Percentiles rank a stretch among this genome's conserved stretches.
Conservation (phyloP, 1,140 invertebrate species). For the Drosophila dunni region DNA sequence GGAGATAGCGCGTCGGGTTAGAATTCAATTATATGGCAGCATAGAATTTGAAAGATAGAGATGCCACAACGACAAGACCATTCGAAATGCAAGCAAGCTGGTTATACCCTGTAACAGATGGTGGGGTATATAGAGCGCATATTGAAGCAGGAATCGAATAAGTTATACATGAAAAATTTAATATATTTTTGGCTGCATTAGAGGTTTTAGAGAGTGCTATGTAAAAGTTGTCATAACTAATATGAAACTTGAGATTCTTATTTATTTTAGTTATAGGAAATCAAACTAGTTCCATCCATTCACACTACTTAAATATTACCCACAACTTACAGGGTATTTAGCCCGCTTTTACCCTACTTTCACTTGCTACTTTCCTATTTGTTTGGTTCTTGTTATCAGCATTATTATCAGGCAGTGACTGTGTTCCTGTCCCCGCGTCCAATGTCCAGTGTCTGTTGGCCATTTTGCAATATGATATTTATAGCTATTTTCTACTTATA, state of each 20-base stretch:
- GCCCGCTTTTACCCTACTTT: not conserved
- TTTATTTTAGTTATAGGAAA: too few species aligned
- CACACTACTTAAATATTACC: not conserved
- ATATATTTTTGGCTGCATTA: too few species aligned
- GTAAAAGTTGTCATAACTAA: too few species aligned
- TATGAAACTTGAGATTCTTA: too few species aligned
- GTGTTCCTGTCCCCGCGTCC: constrained; percentile 11
- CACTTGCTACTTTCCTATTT: constrained; percentile 23
- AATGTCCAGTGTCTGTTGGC: constrained; percentile 51
- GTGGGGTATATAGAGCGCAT: not conserved
- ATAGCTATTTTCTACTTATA: constrained; percentile 80
- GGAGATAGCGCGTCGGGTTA: constrained; percentile 70
- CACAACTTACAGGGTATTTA: constrained; percentile 4
- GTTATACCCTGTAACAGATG: constrained; percentile 23
- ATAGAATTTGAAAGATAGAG: constrained; percentile 55
- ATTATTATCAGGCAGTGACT: constrained; percentile 47
- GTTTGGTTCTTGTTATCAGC: constrained; percentile 50
- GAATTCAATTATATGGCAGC: constrained; percentile 76
- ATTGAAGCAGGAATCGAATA: too few species aligned
- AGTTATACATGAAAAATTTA: too few species aligned
- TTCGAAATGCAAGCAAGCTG: constrained; percentile 34
- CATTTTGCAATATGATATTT: constrained; percentile 81
- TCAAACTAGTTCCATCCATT: too few species aligned
- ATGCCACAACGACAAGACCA: constrained; percentile 38
- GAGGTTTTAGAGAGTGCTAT: too few species aligned